A percentile compares a stretch with the other conserved stretches of the same genome.
Evolutionary conservation across 2,797 vertebrate genomes (phyloP).

Genomic region (Alcedo atthis): DNA sequence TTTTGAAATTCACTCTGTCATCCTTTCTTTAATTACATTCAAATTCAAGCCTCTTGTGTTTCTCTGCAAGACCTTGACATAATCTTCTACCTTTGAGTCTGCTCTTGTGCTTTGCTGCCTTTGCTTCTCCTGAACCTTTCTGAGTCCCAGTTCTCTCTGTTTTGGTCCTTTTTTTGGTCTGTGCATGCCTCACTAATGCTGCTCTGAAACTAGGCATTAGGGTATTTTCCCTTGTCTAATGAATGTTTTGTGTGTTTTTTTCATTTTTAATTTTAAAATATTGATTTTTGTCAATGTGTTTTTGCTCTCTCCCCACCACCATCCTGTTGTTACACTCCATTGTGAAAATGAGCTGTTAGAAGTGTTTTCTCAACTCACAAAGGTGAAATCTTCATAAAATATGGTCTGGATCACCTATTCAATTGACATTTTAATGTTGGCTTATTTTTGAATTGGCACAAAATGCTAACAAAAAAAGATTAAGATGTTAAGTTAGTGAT

Average conservation of each 20-base stretch:
- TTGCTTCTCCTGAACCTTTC: not conserved
- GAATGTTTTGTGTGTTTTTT: not conserved
- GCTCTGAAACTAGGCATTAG: not conserved
- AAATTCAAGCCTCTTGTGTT: constrained; percentile 6
- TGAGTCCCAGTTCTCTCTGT: not conserved
- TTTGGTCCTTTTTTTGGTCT: not conserved
- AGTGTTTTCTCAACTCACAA: not conserved
- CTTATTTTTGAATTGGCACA: not conserved
- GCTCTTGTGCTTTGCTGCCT: not conserved
- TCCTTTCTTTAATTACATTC: constrained; percentile 55
- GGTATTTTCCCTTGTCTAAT: not conserved
- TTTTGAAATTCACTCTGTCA: constrained; percentile 49
- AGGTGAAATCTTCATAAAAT: not conserved
- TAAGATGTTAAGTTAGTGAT: not conserved
- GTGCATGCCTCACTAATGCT: not conserved
- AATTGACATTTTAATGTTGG: not conserved
- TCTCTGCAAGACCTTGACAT: constrained; percentile 28
- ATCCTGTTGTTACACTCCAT: not conserved
- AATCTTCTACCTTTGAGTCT: constrained; percentile 8
- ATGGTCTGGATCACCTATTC: not conserved
- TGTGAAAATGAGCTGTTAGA: not conserved
- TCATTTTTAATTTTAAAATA: not conserved
- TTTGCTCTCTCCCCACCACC: not conserved
- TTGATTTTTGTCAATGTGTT: not conserved
- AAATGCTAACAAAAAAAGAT: not conserved